Base-by-base conservation (phyloP, 2,797 vertebrate genomes). In the Botia kubotai region DNA sequence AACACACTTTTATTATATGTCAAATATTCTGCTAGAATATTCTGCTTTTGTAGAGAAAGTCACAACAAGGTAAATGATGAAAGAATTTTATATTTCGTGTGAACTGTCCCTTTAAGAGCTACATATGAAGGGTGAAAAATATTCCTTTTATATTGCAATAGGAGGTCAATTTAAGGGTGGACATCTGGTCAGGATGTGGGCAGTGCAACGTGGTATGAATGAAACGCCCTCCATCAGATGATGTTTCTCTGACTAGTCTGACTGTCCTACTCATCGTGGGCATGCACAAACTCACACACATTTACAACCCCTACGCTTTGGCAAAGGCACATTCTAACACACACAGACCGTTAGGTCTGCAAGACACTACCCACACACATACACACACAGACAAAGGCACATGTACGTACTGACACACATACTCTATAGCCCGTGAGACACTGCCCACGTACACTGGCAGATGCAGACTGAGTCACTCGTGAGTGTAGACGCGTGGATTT, bases 401-500 rank as follows among this genome's bases (percentile, higher is more conserved):
- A 82, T 55, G 71, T 73, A 75, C 50, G 17, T 48, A 71, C 65
- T 50, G 62, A 70, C 68, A 80, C 78, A 84, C 73, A 70, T 72
- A 76, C 74, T 68, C 71, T 52, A 71, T 55, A 23, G 86, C 77
- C 82, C 79, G 75, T 81, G 83, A 86, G 83, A 84, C 81, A 65
- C 69, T 58, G 84, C 75, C 72, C 57, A 85, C 83, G 71, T 79
- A 82, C 19, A 66, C 69, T 83, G 84, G 81, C 86, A 85, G 86
- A 84, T 82, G 82, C 78, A 72, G 52, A 14, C 53, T 87, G 86
- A 87, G 76, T 87, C 86, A 87, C 77, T 84, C 14, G 67, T 81
- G 81, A 86, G 78, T 67, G 74, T 68, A 74, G 80, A 81, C 80
- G 82, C 76, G 82, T 71, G 80, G 63, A 67, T 79, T 86, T 62